A percentile compares a stretch with the other conserved stretches of the same genome.
Conservation (phyloP, 1,140 invertebrate genomes). For the Temnothorax curvispinosus region DNA sequence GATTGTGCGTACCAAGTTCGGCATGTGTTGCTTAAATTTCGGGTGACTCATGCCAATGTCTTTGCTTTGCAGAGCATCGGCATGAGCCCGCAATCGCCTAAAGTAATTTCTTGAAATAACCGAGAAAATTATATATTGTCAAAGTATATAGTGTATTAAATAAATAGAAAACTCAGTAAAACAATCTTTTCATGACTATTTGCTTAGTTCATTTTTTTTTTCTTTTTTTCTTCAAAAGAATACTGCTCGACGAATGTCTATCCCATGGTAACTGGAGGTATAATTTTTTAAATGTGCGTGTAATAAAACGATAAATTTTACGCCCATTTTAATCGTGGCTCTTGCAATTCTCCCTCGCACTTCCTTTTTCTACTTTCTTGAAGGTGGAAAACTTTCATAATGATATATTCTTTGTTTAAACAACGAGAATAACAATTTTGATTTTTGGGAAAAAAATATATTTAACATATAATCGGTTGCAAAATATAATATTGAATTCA, state of each 20-base stretch:
- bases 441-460: too few species aligned
- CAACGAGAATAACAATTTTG: too few species aligned
- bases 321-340: conserved; percentile 85
- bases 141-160: neutral
- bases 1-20: conserved; percentile 86
- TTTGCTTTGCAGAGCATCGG: conserved; percentile 87
- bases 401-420: too few species aligned
- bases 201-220: conserved; percentile 86
- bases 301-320: conserved; percentile 88
- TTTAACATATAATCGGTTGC: too few species aligned
- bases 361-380: conserved; percentile 84
- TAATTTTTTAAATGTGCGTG: conserved; percentile 70
- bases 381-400: neutral
- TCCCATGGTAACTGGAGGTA: conserved; percentile 65
- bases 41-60: conserved; percentile 88
- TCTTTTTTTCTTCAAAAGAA: conserved; percentile 67
- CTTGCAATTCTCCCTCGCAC: conserved; percentile 85
- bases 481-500: too few species aligned
- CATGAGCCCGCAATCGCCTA: conserved; percentile 88
- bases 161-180: neutral
- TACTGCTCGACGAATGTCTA: conserved; percentile 73
- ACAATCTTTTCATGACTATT: conserved; percentile 88
- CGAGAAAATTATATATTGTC: neutral
- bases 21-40: conserved; percentile 89
- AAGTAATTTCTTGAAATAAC: conserved; percentile 88